Percentiles rank a stretch among this genome's conserved stretches.
phyloP scores from a whole-genome alignment of 92 coral and sea anemone species.

The Epizoanthus fatuus region DNA sequence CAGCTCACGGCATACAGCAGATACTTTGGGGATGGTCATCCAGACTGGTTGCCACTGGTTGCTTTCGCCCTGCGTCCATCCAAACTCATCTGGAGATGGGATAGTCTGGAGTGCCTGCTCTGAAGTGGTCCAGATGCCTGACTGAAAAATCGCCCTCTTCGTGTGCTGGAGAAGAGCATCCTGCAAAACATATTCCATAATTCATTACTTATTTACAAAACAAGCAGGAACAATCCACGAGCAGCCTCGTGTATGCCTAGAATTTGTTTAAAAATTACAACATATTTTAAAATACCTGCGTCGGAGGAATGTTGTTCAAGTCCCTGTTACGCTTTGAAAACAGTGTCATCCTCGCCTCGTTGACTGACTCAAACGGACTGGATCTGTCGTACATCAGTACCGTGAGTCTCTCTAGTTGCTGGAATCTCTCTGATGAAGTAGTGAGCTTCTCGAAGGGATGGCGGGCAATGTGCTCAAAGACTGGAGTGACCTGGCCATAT shows the following conservation, averaged over 20 bases:
- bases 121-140: slow-evolving; percentile 63
- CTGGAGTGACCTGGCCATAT: background rate
- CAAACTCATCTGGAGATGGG: slow-evolving; percentile 51
- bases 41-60: slow-evolving; percentile 51
- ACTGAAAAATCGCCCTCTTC: slow-evolving; percentile 39
- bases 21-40: slow-evolving; percentile 57
- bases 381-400: too few species aligned
- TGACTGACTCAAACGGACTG: too few species aligned
- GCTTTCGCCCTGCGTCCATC: slow-evolving; percentile 27
- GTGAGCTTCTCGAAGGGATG: slow-evolving; percentile 22
- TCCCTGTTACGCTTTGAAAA: slow-evolving; percentile 32
- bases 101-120: slow-evolving; percentile 25
- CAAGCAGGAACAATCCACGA: too few species aligned
- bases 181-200: background rate
- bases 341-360: too few species aligned
- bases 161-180: slow-evolving; percentile 14
- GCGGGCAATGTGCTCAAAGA: slow-evolving; percentile 43
- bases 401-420: slow-evolving; percentile 11
- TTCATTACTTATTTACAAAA: background rate
- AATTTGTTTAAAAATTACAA: too few species aligned
- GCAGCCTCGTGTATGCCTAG: too few species aligned
- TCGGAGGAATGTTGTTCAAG: slow-evolving; percentile 56
- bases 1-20: slow-evolving; percentile 51
- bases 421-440: background rate
- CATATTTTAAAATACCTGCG: slow-evolving; percentile 31